A percentile compares a stretch with the other conserved stretches of the same genome.
phyloP scores from a whole-genome alignment of 2,888 invertebrate genomes.

The Panopea generosa region DNA sequence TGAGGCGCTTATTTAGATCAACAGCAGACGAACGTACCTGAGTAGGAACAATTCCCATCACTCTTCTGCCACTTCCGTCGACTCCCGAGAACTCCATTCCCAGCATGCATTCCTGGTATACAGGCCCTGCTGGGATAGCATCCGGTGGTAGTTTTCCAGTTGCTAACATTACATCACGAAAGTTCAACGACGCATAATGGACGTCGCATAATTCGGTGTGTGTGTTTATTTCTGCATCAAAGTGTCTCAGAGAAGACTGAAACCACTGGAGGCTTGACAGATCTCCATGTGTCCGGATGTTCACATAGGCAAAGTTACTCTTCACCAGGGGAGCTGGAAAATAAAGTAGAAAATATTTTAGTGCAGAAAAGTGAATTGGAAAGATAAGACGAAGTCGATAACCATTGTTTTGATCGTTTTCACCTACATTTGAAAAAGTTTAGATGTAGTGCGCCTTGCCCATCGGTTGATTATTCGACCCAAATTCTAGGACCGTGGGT shows the following conservation, averaged over 20 bases:
- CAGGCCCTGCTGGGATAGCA: constrained; percentile 91
- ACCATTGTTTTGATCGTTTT: too few relatives aligned
- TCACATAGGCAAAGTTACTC: constrained; percentile 98
- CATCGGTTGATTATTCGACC: too few relatives aligned
- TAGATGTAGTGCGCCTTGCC: too few relatives aligned
- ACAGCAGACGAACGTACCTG: too few relatives aligned
- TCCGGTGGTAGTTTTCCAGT: constrained; percentile 98
- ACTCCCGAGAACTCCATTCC: constrained; percentile 97
- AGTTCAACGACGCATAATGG: constrained; percentile 97
- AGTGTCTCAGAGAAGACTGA: constrained; percentile 89
- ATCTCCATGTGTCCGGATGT: constrained; percentile 96
- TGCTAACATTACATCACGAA: constrained; percentile 99
- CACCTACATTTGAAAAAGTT: too few relatives aligned
- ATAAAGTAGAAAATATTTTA: too few relatives aligned
- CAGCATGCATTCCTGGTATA: constrained; percentile 94
- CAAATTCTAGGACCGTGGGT: too few relatives aligned
- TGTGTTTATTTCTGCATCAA: constrained; percentile 72
- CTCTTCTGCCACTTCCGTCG: constrained; percentile 86
- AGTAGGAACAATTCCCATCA: constrained; percentile 84
- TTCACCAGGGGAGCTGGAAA: too few relatives aligned
- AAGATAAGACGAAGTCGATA: too few relatives aligned
- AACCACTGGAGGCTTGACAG: constrained; percentile 97
- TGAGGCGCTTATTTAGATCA: too few relatives aligned
- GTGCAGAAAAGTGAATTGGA: too few relatives aligned
- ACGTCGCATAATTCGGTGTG: too few relatives aligned